Evolutionary conservation across 2,888 invertebrate species (phyloP), one percentile per base, ranked within the genome.

Genomic region (Chouioia cunea): DNA sequence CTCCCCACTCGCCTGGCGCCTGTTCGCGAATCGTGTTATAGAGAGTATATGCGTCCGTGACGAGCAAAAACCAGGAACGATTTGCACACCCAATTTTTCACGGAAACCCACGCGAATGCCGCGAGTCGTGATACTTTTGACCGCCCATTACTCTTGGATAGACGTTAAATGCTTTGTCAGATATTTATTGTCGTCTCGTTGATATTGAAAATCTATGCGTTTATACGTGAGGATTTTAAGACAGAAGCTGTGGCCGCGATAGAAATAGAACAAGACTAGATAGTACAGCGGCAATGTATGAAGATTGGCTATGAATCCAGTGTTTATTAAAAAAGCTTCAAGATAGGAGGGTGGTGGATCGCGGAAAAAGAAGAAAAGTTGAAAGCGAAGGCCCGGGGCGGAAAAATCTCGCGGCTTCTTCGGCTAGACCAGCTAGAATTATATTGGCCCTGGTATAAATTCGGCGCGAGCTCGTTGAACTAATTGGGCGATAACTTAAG

Each of bases 401-500:
- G 6, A 27, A 52, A 44, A 22, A 57, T 44, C 53, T 44, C 22
- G 47, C 27, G 22, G 4, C 23, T 8, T 53, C 16, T 18, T 48
- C 8, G 16, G 16, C 48, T n/a, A n/a, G 15, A 16, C 16, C 16
- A 48, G 18, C 16, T 48, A 16, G 14, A 54, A 23, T 2, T 56
- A 27, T 16, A 1, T 54, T 2, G 27, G 1, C 23, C n/a, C 27
- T 12, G 4, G 53, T 53, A 63, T 63, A 44, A 63, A 52, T 53
- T 53, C 63, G 43, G 54, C 46, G 20, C 10, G 54, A 16, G 22
- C 12, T 44, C 50, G 47, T 48, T 12, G n/a, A 53, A 27, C 66
- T 66, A 59, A 66, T 66, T 66, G 59, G 66, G 4, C 59, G 66
- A 66, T 66, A 59, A 59, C 50, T 59, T 66, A 59, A 66, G 66